Base-by-base conservation (phyloP, 2,797 vertebrate species). In the Lepus townsendii region DNA sequence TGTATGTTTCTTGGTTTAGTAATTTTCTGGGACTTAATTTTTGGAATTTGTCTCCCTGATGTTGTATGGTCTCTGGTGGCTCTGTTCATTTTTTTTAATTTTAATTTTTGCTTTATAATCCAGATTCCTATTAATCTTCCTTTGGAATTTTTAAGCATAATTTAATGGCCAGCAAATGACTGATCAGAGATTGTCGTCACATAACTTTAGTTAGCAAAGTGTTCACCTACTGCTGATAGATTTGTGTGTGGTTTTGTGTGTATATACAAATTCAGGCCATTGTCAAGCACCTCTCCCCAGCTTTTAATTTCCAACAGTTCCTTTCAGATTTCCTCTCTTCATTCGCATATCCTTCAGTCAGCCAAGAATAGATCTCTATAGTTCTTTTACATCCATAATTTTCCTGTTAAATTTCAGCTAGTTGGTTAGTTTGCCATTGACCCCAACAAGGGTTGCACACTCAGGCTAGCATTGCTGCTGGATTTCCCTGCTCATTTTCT, bases 71-170 rank as follows among this genome's bases (percentile, higher is more conserved):
- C 42, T 91, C 52, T 87, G 32, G 4, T 63, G 30, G 2, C 42
- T 95, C 57, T 52, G 32, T 47, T 77, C 62, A 32, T 14, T 66
- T 60, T 35, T 75, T 65, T 52, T 8, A 27, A 78, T 95, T 78
- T 30, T 92, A 42, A 62, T 32, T 88, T 90, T 91, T 83, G 17
- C 32, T 65, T 94, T 71, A 52, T 68, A 92, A 20, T n/a, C 47
- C 86, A 20, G 76, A 26, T 86, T 86, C 32, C 32, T 86, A 50
- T 12, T 14, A 66, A 30, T 83, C 24, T 7, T 32, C 57, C 38
- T 92, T 35, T 72, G 63, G 54, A 57, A 57, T 57, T 19, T 57
- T 57, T 57, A 57, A 57, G n/a, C 22, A 32, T 35, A 85, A 69
- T 85, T 65, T 71, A 66, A 92, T 72, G 42, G 75, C 84, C 62